Conservation (phyloP, 2,797 vertebrate species). For the Spondyliosoma cantharus region DNA sequence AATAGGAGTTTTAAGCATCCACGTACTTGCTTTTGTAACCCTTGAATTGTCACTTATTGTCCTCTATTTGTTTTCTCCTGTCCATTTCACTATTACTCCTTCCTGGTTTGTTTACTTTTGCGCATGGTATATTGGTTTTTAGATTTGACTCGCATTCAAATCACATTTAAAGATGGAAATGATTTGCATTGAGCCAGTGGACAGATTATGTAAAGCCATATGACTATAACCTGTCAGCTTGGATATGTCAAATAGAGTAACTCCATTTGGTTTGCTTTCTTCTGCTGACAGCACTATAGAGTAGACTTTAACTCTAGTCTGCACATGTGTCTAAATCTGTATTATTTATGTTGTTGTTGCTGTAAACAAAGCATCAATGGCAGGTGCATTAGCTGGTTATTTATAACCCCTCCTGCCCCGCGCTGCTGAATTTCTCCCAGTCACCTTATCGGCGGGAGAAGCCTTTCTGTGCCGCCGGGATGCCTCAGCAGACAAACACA, state of each 20-base stretch:
- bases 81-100: neutral
- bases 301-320: neutral
- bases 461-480: conserved; percentile 15
- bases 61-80: too few relatives aligned
- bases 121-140: neutral
- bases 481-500: conserved; percentile 61
- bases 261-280: neutral
- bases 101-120: neutral
- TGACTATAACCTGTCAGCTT: neutral
- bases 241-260: neutral
- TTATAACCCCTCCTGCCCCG: conserved; percentile 5
- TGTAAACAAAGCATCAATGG: neutral
- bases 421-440: conserved; percentile 10
- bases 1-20: neutral
- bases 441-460: conserved; percentile 32
- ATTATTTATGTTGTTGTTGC: neutral
- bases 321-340: neutral
- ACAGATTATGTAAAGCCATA: neutral
- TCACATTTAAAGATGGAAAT: neutral
- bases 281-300: neutral
- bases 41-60: neutral
- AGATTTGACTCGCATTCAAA: neutral
- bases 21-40: neutral
- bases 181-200: neutral
- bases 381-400: neutral